Base-by-base conservation (phyloP, 2,888 invertebrate genomes). In the Drosophila algonquin region DNA sequence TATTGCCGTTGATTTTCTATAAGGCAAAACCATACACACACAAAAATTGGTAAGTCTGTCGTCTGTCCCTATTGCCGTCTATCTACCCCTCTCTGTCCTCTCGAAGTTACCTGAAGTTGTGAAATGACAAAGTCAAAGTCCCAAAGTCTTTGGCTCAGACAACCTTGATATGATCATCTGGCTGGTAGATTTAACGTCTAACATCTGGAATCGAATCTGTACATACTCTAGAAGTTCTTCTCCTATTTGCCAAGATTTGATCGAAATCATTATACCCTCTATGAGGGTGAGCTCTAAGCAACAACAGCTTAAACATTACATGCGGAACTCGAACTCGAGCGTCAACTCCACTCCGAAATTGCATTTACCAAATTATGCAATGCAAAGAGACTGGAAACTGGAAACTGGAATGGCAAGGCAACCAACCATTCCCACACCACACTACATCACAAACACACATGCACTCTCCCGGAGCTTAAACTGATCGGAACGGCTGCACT, bases 301-400 rank as follows among this genome's bases (percentile, higher is more conserved):
- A 27, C 68, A 57, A 57, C 55, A 63, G 35, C 52, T 56, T 14
- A 27, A 24, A 53, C 10, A 47, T 56, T 87, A 82, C 87, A 87
- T 67, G 79, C 87, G 87, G 87, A 82, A 85, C 82, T 75, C 50
- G 27, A 52, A 21, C 58, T 57, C 14, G 40, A 40, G n/a, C 40
- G 6, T n/a, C 56, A 48, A 60, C 7, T 27, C 27, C 27, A 7
- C 45, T 44, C 21, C 7, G 30, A 45, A 52, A 10, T 32, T 69
- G 73, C 63, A 80, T 32, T 64, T 65, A 80, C 70, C 52, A 27
- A 50, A 67, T 83, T 80, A 88, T 75, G 76, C 64, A 45, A 50
- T 45, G 51, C 50, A 64, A 51, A 69, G 62, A 58, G 72, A 64
- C 56, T 72, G 58, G 54, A 55, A 69, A 64, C 56, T 72, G 58